Evolutionary conservation across 1,140 invertebrate genomes (phyloP).

Genomic region (Pemphigus obesinymphae): DNA sequence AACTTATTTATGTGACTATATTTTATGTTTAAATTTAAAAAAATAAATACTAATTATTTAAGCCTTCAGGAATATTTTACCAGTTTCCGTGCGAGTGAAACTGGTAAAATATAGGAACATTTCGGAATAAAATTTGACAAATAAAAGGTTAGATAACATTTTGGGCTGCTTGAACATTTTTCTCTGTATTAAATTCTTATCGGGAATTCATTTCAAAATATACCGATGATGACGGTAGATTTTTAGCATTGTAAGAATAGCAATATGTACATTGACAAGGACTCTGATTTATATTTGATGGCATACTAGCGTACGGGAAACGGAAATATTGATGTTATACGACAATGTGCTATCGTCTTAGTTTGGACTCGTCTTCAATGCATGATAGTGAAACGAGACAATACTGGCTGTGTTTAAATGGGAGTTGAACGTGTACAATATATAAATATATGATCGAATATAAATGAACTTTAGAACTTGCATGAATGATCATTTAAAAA

Average conservation of each 20-base stretch:
- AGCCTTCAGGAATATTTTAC: too few relatives aligned
- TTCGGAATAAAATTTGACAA: too few relatives aligned
- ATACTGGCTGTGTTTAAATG: not conserved
- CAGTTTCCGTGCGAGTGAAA: too few relatives aligned
- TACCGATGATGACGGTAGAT: not conserved
- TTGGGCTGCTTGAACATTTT: too few relatives aligned
- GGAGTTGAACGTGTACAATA: not conserved
- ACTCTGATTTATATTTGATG: constrained; percentile 2
- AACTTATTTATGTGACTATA: too few relatives aligned
- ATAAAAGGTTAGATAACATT: too few relatives aligned
- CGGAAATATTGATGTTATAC: constrained; percentile 7
- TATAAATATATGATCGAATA: not conserved
- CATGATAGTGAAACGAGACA: not conserved
- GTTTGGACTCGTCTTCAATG: not conserved
- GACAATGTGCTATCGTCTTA: not conserved
- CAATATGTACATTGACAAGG: not conserved
- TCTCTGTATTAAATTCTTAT: not conserved
- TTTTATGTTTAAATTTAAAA: too few relatives aligned
- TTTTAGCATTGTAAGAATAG: not conserved
- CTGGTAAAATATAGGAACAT: too few relatives aligned
- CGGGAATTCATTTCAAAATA: not conserved
- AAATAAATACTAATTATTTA: too few relatives aligned
- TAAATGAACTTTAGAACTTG: too few relatives aligned
- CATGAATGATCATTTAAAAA: too few relatives aligned
- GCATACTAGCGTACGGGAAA: not conserved